phyloP scores from a whole-genome alignment of 2,113 vertebrate genomes.

The Dinomys branickii region DNA sequence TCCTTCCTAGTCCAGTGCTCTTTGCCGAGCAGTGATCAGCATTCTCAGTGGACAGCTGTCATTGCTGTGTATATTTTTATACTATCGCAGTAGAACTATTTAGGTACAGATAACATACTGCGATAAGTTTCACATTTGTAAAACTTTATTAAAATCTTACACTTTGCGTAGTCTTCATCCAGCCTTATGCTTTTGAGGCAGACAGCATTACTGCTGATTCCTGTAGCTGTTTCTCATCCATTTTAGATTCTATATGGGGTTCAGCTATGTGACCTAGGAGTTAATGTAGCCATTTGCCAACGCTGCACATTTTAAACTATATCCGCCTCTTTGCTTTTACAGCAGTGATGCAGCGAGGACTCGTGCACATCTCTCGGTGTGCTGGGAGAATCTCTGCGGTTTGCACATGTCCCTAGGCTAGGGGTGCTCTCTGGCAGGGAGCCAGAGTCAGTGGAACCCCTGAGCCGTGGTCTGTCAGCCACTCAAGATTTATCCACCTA shows the following conservation, averaged over 20 bases:
- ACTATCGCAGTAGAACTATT: neutral
- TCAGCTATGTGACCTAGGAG: neutral
- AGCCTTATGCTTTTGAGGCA: neutral
- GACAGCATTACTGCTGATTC: neutral
- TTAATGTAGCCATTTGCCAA: neutral
- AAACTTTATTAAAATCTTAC: neutral
- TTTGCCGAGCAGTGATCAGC: neutral
- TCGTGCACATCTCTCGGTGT: neutral
- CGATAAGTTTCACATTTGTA: neutral
- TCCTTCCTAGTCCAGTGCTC: neutral
- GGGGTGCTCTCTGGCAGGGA: neutral
- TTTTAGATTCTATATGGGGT: neutral
- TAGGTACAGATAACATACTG: neutral
- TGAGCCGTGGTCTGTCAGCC: neutral
- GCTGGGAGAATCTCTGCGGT: neutral
- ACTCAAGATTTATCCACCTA: neutral
- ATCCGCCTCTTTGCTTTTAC: neutral
- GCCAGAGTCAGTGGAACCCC: neutral
- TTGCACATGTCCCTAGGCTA: neutral
- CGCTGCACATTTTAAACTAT: neutral
- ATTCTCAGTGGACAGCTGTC: neutral
- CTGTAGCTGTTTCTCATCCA: neutral
- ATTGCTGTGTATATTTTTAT: neutral
- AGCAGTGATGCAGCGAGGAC: neutral
- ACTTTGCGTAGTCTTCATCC: neutral